phyloP scores from a whole-genome alignment of 2,888 invertebrate genomes.

The Pteria penguin region DNA sequence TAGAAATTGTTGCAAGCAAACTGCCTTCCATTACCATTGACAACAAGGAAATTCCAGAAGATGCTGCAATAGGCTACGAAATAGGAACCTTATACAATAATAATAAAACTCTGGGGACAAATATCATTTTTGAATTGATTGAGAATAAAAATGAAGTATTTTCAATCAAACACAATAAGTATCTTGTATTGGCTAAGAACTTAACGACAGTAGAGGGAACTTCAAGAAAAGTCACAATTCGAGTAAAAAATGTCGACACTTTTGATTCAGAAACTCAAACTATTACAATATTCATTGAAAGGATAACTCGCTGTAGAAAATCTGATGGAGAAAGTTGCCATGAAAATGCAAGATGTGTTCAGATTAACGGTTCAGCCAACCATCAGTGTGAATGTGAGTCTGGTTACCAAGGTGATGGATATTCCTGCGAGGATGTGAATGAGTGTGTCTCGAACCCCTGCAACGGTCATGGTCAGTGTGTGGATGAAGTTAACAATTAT shows the following conservation, averaged over 20 bases:
- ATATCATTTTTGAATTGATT: constrained; percentile 49
- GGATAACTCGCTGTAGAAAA: constrained; percentile 45
- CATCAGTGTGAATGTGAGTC: constrained; percentile 55
- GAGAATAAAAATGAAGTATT: constrained; percentile 52
- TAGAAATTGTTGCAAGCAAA: constrained; percentile 47
- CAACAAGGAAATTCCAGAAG: constrained; percentile 45
- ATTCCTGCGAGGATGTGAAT: constrained; percentile 49
- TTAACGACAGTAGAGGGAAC: constrained; percentile 41
- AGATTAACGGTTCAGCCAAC: constrained; percentile 37
- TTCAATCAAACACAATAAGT: constrained; percentile 49
- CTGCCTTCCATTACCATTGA: constrained; percentile 54
- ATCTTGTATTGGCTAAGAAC: constrained; percentile 47
- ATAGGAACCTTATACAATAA: constrained; percentile 53
- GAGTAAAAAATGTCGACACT: constrained; percentile 52
- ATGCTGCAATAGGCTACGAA: constrained; percentile 43
- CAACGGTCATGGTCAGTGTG: constrained; percentile 52
- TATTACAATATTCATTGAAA: constrained; percentile 51
- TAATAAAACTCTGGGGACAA: constrained; percentile 39
- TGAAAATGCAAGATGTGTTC: constrained; percentile 55
- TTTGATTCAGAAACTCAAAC: constrained; percentile 45
- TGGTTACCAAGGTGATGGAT: constrained; percentile 55
- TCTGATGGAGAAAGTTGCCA: constrained; percentile 48
- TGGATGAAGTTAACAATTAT: constrained; percentile 54
- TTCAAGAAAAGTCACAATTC: constrained; percentile 49
- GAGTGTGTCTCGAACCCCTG: constrained; percentile 52